Evolutionary conservation across 2,888 invertebrate genomes (phyloP).

Genomic region (Neria commutata): DNA sequence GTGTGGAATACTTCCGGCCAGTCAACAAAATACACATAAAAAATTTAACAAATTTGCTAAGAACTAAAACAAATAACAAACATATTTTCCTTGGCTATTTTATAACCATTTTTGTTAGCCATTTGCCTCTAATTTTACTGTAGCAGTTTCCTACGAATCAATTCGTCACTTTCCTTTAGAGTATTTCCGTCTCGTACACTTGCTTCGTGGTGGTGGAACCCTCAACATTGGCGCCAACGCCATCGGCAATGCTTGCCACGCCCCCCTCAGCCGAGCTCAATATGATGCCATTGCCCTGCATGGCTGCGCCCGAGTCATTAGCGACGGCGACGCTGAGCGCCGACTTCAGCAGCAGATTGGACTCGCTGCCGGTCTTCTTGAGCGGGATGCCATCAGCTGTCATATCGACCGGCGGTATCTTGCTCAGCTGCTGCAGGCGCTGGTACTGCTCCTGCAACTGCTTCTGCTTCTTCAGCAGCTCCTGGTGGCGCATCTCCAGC

Average conservation of each 20-base stretch:
- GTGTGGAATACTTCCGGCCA: no score
- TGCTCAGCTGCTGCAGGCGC: slow-evolving; percentile 84
- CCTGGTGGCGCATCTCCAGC: slow-evolving; percentile 86
- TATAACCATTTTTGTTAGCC: not conserved
- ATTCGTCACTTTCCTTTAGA: slow-evolving; percentile 72
- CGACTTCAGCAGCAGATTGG: slow-evolving; percentile 78
- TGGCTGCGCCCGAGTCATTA: slow-evolving; percentile 36
- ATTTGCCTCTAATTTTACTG: not conserved
- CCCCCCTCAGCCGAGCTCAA: slow-evolving; percentile 35
- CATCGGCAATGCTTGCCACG: slow-evolving; percentile 42
- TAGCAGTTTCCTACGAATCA: slow-evolving; percentile 44
- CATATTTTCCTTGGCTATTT: not conserved
- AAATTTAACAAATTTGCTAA: no score
- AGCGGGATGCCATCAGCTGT: slow-evolving; percentile 58
- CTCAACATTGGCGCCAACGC: slow-evolving; percentile 38
- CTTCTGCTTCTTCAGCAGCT: slow-evolving; percentile 84
- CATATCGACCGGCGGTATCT: slow-evolving; percentile 74
- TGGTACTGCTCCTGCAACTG: slow-evolving; percentile 91
- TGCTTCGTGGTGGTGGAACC: slow-evolving; percentile 71
- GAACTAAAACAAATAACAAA: no score
- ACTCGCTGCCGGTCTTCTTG: slow-evolving; percentile 88
- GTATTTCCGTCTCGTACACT: slow-evolving; percentile 92
- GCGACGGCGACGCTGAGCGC: slow-evolving; percentile 17
- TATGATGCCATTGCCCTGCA: slow-evolving; percentile 40
- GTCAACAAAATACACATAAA: no score